phyloP scores from a whole-genome alignment of 2,113 vertebrate species.

The Acrocephalus arundinaceus region DNA sequence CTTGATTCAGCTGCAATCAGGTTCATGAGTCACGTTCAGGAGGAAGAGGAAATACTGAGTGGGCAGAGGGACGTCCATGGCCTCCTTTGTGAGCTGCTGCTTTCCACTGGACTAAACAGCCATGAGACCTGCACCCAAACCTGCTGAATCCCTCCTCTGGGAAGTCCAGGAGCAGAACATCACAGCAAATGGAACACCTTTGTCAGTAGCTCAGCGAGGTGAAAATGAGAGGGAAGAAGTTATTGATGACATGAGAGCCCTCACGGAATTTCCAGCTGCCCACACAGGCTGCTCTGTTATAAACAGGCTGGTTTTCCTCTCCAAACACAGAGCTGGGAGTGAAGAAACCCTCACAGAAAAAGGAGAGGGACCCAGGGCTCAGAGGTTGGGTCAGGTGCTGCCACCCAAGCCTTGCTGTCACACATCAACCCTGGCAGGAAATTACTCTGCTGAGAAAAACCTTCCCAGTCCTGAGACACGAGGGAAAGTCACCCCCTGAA shows the following conservation, averaged over 20 bases:
- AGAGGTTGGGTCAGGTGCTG: background rate
- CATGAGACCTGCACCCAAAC: background rate
- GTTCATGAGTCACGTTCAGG: background rate
- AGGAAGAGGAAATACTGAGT: background rate
- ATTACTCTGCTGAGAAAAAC: background rate
- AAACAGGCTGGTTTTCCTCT: background rate
- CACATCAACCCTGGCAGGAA: background rate
- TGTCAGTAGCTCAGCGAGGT: background rate
- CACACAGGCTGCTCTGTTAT: background rate
- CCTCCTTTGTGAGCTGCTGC: background rate
- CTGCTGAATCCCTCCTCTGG: background rate
- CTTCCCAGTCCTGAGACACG: background rate
- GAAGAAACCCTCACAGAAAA: background rate
- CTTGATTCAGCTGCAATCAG: background rate
- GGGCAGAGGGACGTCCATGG: background rate
- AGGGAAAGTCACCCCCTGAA: background rate
- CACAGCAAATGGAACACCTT: background rate
- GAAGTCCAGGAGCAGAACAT: background rate
- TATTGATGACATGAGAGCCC: background rate
- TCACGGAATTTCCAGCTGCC: conserved; percentile 46
- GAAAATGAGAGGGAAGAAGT: background rate
- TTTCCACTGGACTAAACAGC: background rate
- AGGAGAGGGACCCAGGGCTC: background rate
- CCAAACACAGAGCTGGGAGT: background rate
- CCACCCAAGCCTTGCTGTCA: background rate